Evolutionary conservation across 2,888 invertebrate species (phyloP).

Genomic region (Cacoxenus indagator): DNA sequence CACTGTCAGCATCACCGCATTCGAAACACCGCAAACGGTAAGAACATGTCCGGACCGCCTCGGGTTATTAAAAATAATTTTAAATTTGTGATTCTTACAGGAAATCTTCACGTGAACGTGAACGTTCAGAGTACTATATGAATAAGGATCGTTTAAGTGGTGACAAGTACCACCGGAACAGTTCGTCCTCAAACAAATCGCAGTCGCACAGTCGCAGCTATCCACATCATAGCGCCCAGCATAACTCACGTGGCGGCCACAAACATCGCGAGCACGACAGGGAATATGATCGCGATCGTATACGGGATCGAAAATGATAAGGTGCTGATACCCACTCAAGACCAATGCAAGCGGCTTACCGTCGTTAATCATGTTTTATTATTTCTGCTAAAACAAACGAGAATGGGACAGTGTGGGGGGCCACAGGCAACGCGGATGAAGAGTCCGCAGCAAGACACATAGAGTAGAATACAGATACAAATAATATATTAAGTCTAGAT

Average conservation of each 20-base stretch:
- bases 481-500: slow-evolving; percentile 25
- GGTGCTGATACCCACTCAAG: slow-evolving; percentile 40
- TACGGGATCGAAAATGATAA: slow-evolving; percentile 68
- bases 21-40: not conserved
- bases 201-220: slow-evolving; percentile 64
- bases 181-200: slow-evolving; percentile 57
- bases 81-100: slow-evolving; percentile 38
- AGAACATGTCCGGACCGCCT: no score
- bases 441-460: not conserved
- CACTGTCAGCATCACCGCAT: slow-evolving; percentile 64
- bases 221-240: slow-evolving; percentile 58
- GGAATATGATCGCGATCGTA: slow-evolving; percentile 64
- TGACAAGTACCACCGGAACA: slow-evolving; percentile 64
- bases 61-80: not conserved
- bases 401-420: not conserved
- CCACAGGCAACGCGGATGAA: not conserved
- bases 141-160: no score
- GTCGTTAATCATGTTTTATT: slow-evolving; percentile 20
- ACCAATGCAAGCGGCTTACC: slow-evolving; percentile 22
- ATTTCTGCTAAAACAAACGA: no score
- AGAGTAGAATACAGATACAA: slow-evolving; percentile 43
- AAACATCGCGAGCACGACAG: slow-evolving; percentile 58
- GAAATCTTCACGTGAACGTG: slow-evolving; percentile 61
- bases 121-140: no score
- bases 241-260: slow-evolving; percentile 47